Evolutionary conservation across 2,888 invertebrate species (phyloP).

Genomic region (Caenorhabditis wallacei): DNA sequence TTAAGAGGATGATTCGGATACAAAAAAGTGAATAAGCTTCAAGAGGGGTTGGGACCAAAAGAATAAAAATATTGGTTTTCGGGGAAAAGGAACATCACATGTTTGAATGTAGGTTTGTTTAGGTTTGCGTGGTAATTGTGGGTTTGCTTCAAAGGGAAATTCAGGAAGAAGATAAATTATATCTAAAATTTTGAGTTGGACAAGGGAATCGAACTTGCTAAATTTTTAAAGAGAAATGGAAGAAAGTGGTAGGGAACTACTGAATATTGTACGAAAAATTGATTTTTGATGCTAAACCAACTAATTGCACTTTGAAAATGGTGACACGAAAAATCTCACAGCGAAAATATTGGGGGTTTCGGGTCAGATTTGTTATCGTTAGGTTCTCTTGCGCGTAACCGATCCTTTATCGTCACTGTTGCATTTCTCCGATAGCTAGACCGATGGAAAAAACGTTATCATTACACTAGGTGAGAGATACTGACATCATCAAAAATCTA

Average conservation of each 20-base stretch:
- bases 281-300: constrained; percentile 3
- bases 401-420: constrained; percentile 44
- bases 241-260: background rate
- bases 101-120: constrained; percentile 1
- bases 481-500: background rate
- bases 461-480: constrained; percentile 7
- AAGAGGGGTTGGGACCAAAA: background rate
- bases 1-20: constrained; percentile 51
- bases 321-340: background rate
- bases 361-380: constrained; percentile 49
- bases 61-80: constrained; percentile 5
- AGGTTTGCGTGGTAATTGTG: constrained; percentile 33
- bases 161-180: constrained; percentile 20
- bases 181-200: background rate
- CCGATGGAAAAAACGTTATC: constrained; percentile 32
- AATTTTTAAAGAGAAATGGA: too few relatives aligned
- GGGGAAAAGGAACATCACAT: constrained; percentile 22
- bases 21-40: constrained; percentile 14
- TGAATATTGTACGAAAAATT: too few relatives aligned
- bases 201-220: background rate
- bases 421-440: constrained; percentile 30
- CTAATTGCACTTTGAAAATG: constrained; percentile 26
- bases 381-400: constrained; percentile 33
- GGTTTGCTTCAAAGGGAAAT: constrained; percentile 36
- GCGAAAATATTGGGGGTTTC: constrained; percentile 13